Evolutionary conservation across 2,888 invertebrate genomes (phyloP), one percentile per base, ranked within the genome.

Genomic region (Lithosia quadra): DNA sequence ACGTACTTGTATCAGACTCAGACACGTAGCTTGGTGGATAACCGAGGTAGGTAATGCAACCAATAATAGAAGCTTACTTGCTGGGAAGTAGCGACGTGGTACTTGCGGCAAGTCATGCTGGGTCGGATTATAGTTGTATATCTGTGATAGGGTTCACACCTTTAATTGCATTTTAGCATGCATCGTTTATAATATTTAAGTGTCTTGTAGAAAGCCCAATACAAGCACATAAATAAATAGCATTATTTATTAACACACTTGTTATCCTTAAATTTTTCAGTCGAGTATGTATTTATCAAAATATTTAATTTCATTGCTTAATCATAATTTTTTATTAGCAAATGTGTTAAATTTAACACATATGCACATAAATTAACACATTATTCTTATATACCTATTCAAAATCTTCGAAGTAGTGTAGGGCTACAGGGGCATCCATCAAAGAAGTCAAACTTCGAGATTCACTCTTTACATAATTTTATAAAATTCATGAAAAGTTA

Each of bases 1-100:
- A 83, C 86, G 86, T 90, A 90, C 90, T 90, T 90, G 90, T 90
- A 85, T 84, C 87, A 84, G 81, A 90, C 88, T 84, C 87, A 84
- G 81, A 90, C 88, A 91, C 90, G 88, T 89, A 85, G 86, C 79
- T 78, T 67, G 80, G 81, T 88, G 88, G 88, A 90, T 91, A 89
- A 88, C 86, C 89, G 82, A 83, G 83, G 84, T 88, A 83, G 83
- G 84, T 88, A 88, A 93, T 81, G 87, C 93, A 81, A 74, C 91
- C 86, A 86, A 84, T 71, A 90, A 74, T 73, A 80, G 84, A 82
- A 88, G 92, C 81, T 85, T 84, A 85, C 82, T 77, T 77, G 65
- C 77, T 74, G 80, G 80, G 74, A 85, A 84, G 82, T 82, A 79
- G 83, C 78, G 77, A 74, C 78, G 81, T 85, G 86, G 82, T 83